Percentiles rank a stretch among this genome's conserved stretches.
phyloP scores from a whole-genome alignment of 2,113 vertebrate species.

The Oryctolagus cuniculus region mOryCun1.1 NC_091436.1:85864501-85865000 shows the following conservation, averaged over 20 bases:
- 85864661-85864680: background rate
- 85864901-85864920: background rate
- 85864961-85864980: background rate
- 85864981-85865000: background rate
- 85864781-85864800: background rate
- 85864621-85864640: background rate
- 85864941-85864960: background rate
- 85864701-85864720: background rate
- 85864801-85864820: conserved; percentile 25
- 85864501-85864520: background rate
- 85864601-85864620: background rate
- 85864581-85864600: background rate
- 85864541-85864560: background rate
- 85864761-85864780: background rate
- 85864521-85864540: background rate
- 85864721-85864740: background rate
- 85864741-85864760: background rate
- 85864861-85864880: background rate
- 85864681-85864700: background rate
- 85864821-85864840: background rate
- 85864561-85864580: background rate
- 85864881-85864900: background rate
- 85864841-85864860: background rate
- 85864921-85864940: background rate
- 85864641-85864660: background rate